Evolutionary conservation across 1,140 invertebrate genomes (phyloP), one percentile per base, ranked within the genome.

Genomic region (Aphis gossypii): DNA sequence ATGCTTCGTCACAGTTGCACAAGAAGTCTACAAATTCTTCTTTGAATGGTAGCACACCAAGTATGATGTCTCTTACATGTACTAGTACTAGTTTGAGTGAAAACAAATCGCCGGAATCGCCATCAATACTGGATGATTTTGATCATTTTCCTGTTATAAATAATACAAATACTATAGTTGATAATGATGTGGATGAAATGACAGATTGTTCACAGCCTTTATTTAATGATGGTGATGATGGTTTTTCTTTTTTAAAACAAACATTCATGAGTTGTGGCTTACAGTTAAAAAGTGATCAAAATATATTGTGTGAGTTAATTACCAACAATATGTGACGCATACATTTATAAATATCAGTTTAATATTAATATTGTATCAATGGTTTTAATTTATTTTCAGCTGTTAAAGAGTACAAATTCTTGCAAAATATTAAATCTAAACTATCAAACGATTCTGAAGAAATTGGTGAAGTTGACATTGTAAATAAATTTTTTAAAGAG

Each of bases 231-330:
- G 14, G 18, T 2, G 20, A 93, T 44, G 46, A 86, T 56, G 11
- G 14, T n/a, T 54, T 35, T 51, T 86, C 46, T 20, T 84, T n/a
- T 86, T 93, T 93, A 30, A 93, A 83, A 86, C 82, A 93, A 84
- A 84, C 48, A n/a, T n/a, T 93, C 8, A 20, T 41, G 20, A 93
- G 82, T 41, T 93, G 92, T 86, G 92, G 92, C 20, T 44, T 93
- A 44, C 82, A 93, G 56, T 93, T 93, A 86, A 86, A 93, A 41
- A 41, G 6, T 93, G 92, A 86, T 86, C 92, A 93, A 93, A 93
- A 86, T 44, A 44, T 86, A 54, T 44, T 93, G 35, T 30, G 92
- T 93, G 56, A 56, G 88, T 56, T 8, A 14, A 25, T 11, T 23
- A 84, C 35, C 6, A 84, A 41, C 30, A 0, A 44, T 41, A 84